Evolutionary conservation across 2,888 invertebrate species (phyloP).

Genomic region (Dynastes grantii): DNA sequence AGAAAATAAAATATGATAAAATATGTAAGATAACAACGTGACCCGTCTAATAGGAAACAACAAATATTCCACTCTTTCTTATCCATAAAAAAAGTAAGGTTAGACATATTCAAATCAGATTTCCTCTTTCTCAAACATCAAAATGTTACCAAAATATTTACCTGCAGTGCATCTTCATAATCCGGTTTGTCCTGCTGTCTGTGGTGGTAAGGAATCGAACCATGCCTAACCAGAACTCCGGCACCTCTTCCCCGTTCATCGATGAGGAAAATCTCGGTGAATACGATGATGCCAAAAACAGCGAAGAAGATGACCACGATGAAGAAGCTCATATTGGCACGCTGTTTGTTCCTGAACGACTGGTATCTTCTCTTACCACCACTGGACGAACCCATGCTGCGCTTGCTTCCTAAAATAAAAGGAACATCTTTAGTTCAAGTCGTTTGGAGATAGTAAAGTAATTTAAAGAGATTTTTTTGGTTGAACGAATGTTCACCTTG

Average conservation of each 20-base stretch:
- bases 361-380: conserved; percentile 64
- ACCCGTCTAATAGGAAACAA: too few species aligned
- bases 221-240: conserved; percentile 72
- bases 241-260: conserved; percentile 76
- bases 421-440: background rate
- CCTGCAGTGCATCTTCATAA: conserved; percentile 80
- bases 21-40: too few species aligned
- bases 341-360: conserved; percentile 77
- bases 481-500: background rate
- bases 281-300: conserved; percentile 89
- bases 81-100: too few species aligned
- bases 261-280: conserved; percentile 86
- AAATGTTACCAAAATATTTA: conserved; percentile 53
- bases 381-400: conserved; percentile 65
- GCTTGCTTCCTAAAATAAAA: conserved; percentile 36
- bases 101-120: too few species aligned
- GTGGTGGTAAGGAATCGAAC: conserved; percentile 72
- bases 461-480: background rate
- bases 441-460: background rate
- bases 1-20: too few species aligned
- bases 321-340: conserved; percentile 91
- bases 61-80: too few species aligned
- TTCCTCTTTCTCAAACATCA: too few species aligned
- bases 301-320: conserved; percentile 93
- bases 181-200: conserved; percentile 74